Evolutionary conservation across 2,113 vertebrate genomes (phyloP).

Genomic region (Macroglossus sobrinus): DNA sequence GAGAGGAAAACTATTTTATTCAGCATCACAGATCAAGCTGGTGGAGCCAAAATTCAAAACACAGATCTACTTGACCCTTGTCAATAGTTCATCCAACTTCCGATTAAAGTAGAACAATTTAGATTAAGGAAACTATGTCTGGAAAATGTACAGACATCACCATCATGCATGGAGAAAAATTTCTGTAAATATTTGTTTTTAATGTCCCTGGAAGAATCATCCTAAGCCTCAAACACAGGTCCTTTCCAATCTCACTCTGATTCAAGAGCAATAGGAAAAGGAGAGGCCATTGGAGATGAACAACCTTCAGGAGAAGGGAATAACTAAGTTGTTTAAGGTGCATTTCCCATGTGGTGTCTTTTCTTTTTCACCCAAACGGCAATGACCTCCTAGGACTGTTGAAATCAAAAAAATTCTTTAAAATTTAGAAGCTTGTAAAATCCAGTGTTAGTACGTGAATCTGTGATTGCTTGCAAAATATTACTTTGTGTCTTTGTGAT

Average conservation of each 20-base stretch:
- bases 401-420: neutral
- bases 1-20: neutral
- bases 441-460: neutral
- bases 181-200: neutral
- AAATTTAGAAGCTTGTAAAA: neutral
- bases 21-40: neutral
- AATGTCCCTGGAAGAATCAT: neutral
- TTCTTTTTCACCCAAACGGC: too few relatives aligned
- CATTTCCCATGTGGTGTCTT: too few relatives aligned
- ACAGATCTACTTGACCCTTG: neutral
- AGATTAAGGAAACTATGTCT: neutral
- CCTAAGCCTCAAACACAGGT: neutral
- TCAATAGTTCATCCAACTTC: neutral
- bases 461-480: neutral
- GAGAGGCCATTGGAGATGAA: neutral
- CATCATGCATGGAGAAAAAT: neutral
- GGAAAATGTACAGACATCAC: neutral
- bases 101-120: neutral
- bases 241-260: neutral
- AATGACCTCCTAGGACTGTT: neutral
- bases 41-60: neutral
- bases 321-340: neutral
- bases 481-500: neutral
- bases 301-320: neutral
- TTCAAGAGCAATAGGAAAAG: neutral